Base-by-base conservation (phyloP, 2,888 invertebrate species). In the Patella pellucida region DNA sequence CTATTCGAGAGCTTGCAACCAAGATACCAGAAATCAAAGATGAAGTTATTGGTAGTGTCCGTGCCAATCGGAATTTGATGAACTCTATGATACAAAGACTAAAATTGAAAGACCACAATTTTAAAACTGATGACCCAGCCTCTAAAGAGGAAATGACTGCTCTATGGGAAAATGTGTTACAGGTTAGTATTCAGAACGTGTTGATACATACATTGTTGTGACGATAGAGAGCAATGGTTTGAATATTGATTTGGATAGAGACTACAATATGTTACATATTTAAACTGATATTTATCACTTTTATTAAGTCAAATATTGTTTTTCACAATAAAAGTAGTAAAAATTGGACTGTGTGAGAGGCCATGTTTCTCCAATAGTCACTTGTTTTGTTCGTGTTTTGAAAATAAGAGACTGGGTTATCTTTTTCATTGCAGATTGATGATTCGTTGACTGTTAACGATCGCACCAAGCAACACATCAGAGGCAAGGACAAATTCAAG, bases 101-200 rank as follows among this genome's bases (percentile, higher is more conserved):
- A 27, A 16, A 51, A 14, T 68, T 78, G 52, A 76, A 78, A 52
- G 78, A 78, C 31, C 68, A 69, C 56, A 56, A 19, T 19, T 78
- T 78, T 74, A 78, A 78, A 54, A 68, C 74, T 31, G 74, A 76
- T 27, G 16, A 56, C n/a, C 70, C 76, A 14, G 76, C 76, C 19
- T 56, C 74, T n/a, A 68, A 69, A 31, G 72, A 72, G 31, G 70
- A 71, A 52, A 75, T 77, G 19, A 52, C n/a, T 16, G 54, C 27
- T n/a, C 23, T 77, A 31, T 74, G 74, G 77, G 56, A 71, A 50
- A 31, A 51, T 11, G 54, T 78, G 9, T 27, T 31, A 50, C 52
- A 52, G 71, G 72, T 75, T 72, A 75, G 78, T 54, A 73, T 41
- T 41, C 41, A 41, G 41, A 41, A 41, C 7, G 5, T 41, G 7